These are phyloP conservation scores for Antennarius maculatus DNA, from an alignment of 2,797 vertebrate genomes.

Conservation along the genomic window DNA sequence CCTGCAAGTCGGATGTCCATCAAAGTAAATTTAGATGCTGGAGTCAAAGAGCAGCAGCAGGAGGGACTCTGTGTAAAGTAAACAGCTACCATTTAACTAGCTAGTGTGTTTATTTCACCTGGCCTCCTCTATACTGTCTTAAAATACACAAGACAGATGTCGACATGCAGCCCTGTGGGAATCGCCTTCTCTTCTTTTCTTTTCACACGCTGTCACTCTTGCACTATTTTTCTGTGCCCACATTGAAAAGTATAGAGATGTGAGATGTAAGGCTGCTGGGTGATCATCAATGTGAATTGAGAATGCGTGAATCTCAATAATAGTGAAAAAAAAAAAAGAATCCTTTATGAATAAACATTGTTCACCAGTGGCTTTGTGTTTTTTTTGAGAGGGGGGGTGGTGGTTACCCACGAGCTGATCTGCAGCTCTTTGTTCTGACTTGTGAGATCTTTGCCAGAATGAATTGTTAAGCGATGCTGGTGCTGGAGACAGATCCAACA, in stretches of 20 bases:
- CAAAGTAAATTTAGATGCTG: constrained; percentile 1
- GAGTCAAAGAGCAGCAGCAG: constrained; percentile 15
- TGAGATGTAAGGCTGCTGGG: constrained; percentile 15
- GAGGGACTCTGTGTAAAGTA: constrained; percentile 4
- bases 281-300: constrained; percentile 58
- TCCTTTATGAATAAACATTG: constrained; percentile 49
- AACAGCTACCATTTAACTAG: constrained; percentile 16
- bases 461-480: constrained; percentile 8
- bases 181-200: constrained; percentile 25
- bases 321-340: constrained; percentile 33
- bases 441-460: constrained; percentile 29
- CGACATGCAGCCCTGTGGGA: constrained; percentile 38
- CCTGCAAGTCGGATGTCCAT: constrained; percentile 15
- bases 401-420: constrained; percentile 1
- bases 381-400: background rate
- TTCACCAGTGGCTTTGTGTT: constrained; percentile 25
- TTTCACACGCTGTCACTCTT: constrained; percentile 35
- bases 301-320: constrained; percentile 54
- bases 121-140: constrained; percentile 23
- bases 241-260: constrained; percentile 20
- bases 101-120: constrained; percentile 20
- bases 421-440: constrained; percentile 48
- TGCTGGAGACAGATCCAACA: constrained; percentile 31
- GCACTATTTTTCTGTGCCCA: constrained; percentile 30
- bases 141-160: constrained; percentile 42